phyloP scores from a whole-genome alignment of 2,113 vertebrate species.

The Hystrix cristata region DNA sequence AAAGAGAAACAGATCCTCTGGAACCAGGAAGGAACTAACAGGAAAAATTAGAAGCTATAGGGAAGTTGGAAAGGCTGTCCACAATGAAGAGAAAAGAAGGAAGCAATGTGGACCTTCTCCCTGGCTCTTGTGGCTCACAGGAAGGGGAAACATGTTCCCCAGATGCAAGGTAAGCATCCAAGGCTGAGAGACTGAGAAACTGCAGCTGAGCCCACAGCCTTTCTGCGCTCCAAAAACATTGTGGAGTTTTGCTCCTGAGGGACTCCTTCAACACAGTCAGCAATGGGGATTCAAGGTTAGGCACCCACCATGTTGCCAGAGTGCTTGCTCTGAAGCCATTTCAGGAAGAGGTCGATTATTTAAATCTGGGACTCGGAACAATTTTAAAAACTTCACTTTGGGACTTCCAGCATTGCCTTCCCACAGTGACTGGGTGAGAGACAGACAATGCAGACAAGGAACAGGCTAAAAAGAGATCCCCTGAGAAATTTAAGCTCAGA shows the following conservation, averaged over 20 bases:
- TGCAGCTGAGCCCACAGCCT: background rate
- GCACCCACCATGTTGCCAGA: background rate
- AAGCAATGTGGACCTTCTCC: background rate
- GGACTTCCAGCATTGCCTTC: background rate
- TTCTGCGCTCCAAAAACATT: background rate
- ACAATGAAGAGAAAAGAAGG: background rate
- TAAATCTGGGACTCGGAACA: background rate
- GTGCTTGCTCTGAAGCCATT: background rate
- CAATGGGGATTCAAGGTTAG: background rate
- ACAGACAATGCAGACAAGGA: background rate
- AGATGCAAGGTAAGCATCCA: background rate
- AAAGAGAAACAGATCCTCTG: background rate
- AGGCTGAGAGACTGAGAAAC: background rate
- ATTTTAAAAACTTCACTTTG: background rate
- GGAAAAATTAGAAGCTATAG: background rate
- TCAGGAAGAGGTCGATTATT: background rate
- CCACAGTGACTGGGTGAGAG: background rate
- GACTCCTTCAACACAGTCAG: background rate
- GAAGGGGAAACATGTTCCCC: background rate
- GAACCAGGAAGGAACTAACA: background rate
- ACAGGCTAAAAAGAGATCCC: background rate
- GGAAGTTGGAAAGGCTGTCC: background rate
- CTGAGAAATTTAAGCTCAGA: background rate
- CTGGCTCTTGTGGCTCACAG: background rate
- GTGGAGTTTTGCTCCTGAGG: background rate